Evolutionary conservation across 2,888 invertebrate species (phyloP).

Genomic region (Plebejus anna): DNA sequence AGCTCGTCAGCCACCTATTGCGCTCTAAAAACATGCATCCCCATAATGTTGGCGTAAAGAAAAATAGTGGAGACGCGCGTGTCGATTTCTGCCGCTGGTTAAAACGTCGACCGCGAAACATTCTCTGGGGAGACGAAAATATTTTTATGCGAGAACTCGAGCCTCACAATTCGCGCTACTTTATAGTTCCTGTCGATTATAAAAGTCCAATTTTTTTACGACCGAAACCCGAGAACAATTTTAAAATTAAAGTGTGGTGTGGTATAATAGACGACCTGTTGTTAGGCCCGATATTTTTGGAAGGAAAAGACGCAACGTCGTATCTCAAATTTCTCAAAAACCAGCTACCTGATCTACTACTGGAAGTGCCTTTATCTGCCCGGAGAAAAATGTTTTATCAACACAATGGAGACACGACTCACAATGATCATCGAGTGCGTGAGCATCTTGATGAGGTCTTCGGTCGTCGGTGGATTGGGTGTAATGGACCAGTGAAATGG

Average conservation of each 20-base stretch:
- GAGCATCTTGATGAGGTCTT: background rate
- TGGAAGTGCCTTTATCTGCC: background rate
- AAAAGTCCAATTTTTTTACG: background rate
- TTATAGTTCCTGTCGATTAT: background rate
- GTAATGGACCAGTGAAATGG: background rate
- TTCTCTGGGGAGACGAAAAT: background rate
- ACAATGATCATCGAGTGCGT: background rate
- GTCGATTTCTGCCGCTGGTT: slow-evolving; percentile 6
- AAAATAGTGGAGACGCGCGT: background rate
- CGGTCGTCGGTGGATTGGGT: background rate
- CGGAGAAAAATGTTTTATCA: background rate
- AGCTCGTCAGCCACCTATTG: too few relatives aligned
- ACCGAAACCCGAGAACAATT: background rate
- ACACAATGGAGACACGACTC: background rate
- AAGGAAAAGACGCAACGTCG: background rate
- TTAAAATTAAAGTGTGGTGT: background rate
- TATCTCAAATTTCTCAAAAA: background rate
- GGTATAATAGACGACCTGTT: background rate
- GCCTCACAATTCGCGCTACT: background rate
- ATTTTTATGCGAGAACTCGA: background rate
- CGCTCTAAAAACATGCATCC: background rate
- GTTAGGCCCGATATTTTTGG: background rate
- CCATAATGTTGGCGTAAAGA: background rate
- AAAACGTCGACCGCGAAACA: slow-evolving; percentile 3
- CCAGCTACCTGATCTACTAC: background rate